Percentiles rank a stretch among this genome's conserved stretches.
Evolutionary conservation across 2,888 invertebrate genomes (phyloP).

Genomic region (Embidobia sp.): DNA sequence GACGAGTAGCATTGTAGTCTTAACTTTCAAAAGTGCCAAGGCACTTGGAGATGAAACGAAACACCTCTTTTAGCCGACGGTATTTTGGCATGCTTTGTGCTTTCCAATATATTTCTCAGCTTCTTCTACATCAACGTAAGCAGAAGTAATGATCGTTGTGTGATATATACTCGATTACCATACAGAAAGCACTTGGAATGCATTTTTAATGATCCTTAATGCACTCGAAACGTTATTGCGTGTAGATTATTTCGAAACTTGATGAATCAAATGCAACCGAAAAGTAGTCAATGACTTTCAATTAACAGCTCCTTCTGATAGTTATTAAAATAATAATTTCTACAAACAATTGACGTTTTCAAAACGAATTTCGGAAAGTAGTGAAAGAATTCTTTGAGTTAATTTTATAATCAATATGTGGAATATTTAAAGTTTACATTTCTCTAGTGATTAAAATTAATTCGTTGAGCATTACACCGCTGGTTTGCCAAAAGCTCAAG

Average conservation of each 20-base stretch:
- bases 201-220: conserved; percentile 31
- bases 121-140: conserved; percentile 28
- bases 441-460: too few species aligned
- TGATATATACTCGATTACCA: conserved; percentile 15
- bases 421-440: too few species aligned
- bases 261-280: conserved; percentile 9
- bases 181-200: conserved; percentile 20
- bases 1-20: conserved; percentile 38
- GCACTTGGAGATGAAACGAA: conserved; percentile 47
- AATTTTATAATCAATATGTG: too few species aligned
- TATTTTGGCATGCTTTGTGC: conserved; percentile 34
- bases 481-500: too few species aligned
- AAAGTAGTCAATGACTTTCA: background rate
- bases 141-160: conserved; percentile 31
- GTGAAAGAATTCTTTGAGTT: too few species aligned
- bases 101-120: conserved; percentile 39
- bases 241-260: background rate
- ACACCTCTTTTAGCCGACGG: conserved; percentile 31
- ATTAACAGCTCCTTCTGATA: too few species aligned
- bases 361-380: too few species aligned
- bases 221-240: conserved; percentile 21
- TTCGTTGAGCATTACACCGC: too few species aligned
- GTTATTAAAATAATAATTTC: too few species aligned
- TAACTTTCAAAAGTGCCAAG: conserved; percentile 42
- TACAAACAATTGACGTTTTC: too few species aligned